Evolutionary conservation across 2,113 vertebrate genomes (phyloP).

Genomic region (Aphyosemion australe): DNA sequence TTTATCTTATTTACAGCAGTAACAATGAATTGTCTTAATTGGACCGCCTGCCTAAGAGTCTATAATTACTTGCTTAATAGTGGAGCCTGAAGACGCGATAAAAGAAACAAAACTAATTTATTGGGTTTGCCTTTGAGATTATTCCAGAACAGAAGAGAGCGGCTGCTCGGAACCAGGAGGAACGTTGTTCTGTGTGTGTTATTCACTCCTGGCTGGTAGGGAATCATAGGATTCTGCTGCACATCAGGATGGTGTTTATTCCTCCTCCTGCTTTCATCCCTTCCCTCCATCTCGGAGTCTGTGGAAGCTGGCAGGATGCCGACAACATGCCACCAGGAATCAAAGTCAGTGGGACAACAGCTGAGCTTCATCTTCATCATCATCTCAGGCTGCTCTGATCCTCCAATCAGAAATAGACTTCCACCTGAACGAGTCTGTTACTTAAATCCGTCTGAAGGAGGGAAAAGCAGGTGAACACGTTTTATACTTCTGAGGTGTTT

Average conservation of each 20-base stretch:
- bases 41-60: not conserved
- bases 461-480: no score
- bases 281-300: not conserved
- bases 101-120: not conserved
- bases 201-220: conserved; percentile 9
- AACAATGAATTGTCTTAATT: conserved; percentile 32
- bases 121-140: conserved; percentile 4
- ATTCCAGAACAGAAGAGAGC: not conserved
- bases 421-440: no score
- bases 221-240: conserved; percentile 1
- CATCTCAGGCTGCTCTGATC: no score
- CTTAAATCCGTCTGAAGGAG: no score
- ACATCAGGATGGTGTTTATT: conserved; percentile 24
- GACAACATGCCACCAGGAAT: conserved; percentile 4
- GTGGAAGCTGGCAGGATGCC: not conserved
- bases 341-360: not conserved
- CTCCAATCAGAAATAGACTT: no score
- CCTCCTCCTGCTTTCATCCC: not conserved
- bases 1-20: conserved; percentile 12
- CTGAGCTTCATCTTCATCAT: not conserved
- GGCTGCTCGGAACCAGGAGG: not conserved
- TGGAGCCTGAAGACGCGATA: not conserved
- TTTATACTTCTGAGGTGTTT: no score
- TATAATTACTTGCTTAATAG: conserved; percentile 33
- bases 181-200: not conserved